Base-by-base conservation (phyloP, 37 sponge, comb jelly and placozoan genomes). In the Haliclona indistincta region DNA sequence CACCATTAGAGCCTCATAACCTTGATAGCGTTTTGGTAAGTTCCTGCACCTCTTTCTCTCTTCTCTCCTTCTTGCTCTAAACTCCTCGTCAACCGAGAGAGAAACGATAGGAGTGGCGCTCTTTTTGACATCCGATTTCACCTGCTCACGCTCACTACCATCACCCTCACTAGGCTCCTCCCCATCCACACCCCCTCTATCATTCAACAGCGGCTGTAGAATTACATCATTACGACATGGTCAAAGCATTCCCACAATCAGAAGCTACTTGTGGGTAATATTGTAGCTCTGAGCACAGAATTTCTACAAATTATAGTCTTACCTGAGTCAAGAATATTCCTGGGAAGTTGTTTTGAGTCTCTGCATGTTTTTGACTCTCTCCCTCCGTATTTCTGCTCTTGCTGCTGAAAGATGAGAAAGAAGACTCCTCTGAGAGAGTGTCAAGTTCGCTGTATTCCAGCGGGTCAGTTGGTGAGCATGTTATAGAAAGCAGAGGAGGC, bases 291-390 rank as follows among this genome's bases (percentile, higher is more conserved):
- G n/a, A n/a, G n/a, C n/a, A n/a, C n/a, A n/a, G 47, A 43, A 17
- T 3, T 15, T n/a, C 23, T 68, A 29, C 3, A n/a, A 3, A 20
- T 7, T 37, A 6, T 26, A 11, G 3, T 17, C 71, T 2, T 33
- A 89, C 89, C 85, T 89, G 89, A 63, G 89, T 89, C 56, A 89
- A 55, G 55, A 89, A 89, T 3, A 89, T 79, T 51, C 84, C 79
- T n/a, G 58, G 40, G 0, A 39, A 29, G 5, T 67, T 60, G 1
- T 35, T 54, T n/a, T n/a, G n/a, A n/a, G n/a, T n/a, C n/a, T n/a
- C n/a, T n/a, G n/a, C n/a, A n/a, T n/a, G n/a, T n/a, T n/a, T n/a
- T n/a, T n/a, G n/a, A n/a, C n/a, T n/a, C n/a, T 26, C 60, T 54
- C n/a, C 68, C 68, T 68, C 62, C 30, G 32, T n/a, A 20, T 38